These are phyloP conservation scores for Leistus spinibarbis DNA, from an alignment of 2,888 invertebrate species.

Conservation along the genomic window DNA sequence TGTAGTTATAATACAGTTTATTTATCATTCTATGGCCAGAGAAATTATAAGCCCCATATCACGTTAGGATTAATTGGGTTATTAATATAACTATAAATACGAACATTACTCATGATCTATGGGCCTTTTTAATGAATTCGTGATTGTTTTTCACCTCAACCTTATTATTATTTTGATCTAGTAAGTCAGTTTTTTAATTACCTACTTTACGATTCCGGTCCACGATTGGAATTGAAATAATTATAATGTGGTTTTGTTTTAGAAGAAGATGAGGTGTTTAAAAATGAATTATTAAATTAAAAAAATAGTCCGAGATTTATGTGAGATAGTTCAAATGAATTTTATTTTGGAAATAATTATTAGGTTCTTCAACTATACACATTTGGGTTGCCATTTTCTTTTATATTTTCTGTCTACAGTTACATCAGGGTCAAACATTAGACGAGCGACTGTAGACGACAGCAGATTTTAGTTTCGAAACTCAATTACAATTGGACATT, in stretches of 20 bases:
- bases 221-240: not conserved
- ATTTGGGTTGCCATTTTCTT: no score
- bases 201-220: slow-evolving; percentile 2
- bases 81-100: slow-evolving; percentile 36
- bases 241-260: not conserved
- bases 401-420: no score
- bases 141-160: not conserved
- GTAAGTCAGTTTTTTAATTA: slow-evolving; percentile 29
- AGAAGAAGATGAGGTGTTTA: not conserved
- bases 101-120: slow-evolving; percentile 27
- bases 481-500: no score
- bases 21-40: slow-evolving; percentile 10
- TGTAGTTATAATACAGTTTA: slow-evolving; percentile 28
- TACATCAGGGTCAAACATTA: no score
- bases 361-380: no score
- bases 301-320: not conserved
- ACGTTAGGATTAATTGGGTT: slow-evolving; percentile 25
- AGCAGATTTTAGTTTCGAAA: no score
- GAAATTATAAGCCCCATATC: not conserved
- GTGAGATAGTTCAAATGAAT: not conserved
- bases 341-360: not conserved
- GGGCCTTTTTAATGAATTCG: slow-evolving; percentile 30
- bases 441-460: no score
- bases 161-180: slow-evolving; percentile 18
- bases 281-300: not conserved